Conservation (phyloP, 2,113 vertebrate genomes). For the Oreamnos americanus region DNA sequence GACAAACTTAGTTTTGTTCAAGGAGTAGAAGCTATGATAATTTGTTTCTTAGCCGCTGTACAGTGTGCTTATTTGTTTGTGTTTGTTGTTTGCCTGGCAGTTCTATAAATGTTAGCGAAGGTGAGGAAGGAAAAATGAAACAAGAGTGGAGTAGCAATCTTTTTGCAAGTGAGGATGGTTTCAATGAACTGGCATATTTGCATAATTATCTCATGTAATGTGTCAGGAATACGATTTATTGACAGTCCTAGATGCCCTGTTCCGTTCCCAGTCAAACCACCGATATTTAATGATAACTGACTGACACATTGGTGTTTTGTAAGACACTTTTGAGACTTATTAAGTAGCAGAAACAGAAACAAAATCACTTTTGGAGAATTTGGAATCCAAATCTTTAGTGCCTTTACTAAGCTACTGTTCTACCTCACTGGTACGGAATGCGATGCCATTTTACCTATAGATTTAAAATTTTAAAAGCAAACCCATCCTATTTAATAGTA, state of each 20-base stretch:
- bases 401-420: not conserved
- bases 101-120: not conserved
- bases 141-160: not conserved
- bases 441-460: not conserved
- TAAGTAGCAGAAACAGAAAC: not conserved
- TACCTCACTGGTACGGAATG: not conserved
- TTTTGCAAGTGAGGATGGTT: not conserved
- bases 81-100: not conserved
- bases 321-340: not conserved
- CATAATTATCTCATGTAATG: not conserved
- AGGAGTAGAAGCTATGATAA: not conserved
- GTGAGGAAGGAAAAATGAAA: not conserved
- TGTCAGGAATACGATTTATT: not conserved
- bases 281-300: not conserved
- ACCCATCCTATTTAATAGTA: not conserved
- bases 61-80: not conserved
- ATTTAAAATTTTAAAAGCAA: not conserved
- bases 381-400: not conserved
- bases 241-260: not conserved
- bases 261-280: not conserved
- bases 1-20: not conserved
- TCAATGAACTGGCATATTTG: not conserved
- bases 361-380: not conserved
- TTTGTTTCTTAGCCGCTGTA: not conserved
- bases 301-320: not conserved